phyloP scores from a whole-genome alignment of 1,140 invertebrate species.

The Trypoxylus dichotomus region DNA sequence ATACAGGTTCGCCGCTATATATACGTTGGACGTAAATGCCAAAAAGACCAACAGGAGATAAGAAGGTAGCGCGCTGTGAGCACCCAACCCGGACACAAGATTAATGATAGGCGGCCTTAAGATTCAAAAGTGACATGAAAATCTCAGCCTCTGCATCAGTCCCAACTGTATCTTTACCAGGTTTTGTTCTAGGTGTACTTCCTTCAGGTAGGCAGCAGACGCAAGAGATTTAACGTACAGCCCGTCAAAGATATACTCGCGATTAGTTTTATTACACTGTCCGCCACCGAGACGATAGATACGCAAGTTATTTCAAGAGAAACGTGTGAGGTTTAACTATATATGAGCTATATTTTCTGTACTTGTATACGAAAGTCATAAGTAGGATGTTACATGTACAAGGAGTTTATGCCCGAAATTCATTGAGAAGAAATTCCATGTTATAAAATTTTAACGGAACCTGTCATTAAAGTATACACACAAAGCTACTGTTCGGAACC shows the following conservation, averaged over 20 bases:
- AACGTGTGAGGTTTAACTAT: neutral
- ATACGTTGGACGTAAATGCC: neutral
- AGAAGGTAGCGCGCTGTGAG: slow-evolving; percentile 22
- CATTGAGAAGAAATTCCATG: too few relatives aligned
- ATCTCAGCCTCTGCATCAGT: slow-evolving; percentile 45
- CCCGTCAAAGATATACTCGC: slow-evolving; percentile 16
- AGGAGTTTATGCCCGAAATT: too few relatives aligned
- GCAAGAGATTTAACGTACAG: slow-evolving; percentile 21
- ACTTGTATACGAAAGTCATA: too few relatives aligned
- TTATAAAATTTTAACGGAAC: too few relatives aligned
- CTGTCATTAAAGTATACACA: too few relatives aligned
- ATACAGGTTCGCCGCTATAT: slow-evolving; percentile 8
- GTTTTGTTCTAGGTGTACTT: slow-evolving; percentile 39
- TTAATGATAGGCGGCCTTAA: slow-evolving; percentile 48
- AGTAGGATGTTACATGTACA: too few relatives aligned
- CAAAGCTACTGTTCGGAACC: too few relatives aligned
- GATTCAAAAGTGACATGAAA: slow-evolving; percentile 51
- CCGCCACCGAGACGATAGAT: neutral
- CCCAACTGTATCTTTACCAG: slow-evolving; percentile 44
- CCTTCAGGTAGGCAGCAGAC: slow-evolving; percentile 28
- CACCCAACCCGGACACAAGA: slow-evolving; percentile 41
- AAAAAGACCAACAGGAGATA: slow-evolving; percentile 21
- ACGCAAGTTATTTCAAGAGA: neutral
- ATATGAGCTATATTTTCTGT: too few relatives aligned
- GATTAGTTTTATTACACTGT: slow-evolving; percentile 25